Conservation (phyloP, 2,113 vertebrate species). For the Orcinus orca region DNA sequence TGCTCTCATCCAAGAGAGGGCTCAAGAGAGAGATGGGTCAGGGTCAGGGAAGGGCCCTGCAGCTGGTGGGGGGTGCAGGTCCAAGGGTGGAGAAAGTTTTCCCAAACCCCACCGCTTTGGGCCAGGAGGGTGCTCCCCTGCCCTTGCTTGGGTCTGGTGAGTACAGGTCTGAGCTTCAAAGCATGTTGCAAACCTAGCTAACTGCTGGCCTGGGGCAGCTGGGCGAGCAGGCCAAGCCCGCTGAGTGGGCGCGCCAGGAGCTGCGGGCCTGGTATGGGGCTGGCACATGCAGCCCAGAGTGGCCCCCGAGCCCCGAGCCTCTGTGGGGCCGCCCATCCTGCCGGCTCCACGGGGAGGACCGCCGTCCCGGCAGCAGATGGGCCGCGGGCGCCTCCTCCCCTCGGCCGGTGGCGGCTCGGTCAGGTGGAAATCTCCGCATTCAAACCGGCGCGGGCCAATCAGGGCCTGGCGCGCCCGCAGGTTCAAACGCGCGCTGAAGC, state of each 20-base stretch:
- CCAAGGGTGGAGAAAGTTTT: not conserved
- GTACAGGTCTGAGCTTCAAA: slow-evolving; percentile 68
- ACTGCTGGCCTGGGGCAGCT: slow-evolving; percentile 51
- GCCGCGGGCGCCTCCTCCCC: not conserved
- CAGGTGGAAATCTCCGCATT: slow-evolving; percentile 73
- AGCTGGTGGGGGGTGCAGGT: not conserved
- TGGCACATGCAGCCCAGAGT: not conserved
- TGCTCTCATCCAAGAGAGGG: not conserved
- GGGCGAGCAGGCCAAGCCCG: slow-evolving; percentile 48
- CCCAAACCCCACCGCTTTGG: not conserved
- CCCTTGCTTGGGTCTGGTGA: slow-evolving; percentile 36
- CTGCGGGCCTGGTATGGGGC: not conserved
- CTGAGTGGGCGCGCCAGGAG: not conserved
- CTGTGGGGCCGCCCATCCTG: not conserved
- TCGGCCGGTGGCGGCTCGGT: not conserved
- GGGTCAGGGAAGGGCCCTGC: not conserved
- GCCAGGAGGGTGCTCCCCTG: not conserved
- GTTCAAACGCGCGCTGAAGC: slow-evolving; percentile 77
- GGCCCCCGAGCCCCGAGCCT: not conserved
- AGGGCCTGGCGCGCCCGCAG: slow-evolving; percentile 64
- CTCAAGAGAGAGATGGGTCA: not conserved
- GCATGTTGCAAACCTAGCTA: slow-evolving; percentile 34
- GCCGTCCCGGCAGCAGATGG: not conserved
- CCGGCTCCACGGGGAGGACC: not conserved
- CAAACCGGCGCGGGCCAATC: slow-evolving; percentile 80